Evolutionary conservation across 2,797 vertebrate genomes (phyloP).

Genomic region (Cichlasoma orientale): DNA sequence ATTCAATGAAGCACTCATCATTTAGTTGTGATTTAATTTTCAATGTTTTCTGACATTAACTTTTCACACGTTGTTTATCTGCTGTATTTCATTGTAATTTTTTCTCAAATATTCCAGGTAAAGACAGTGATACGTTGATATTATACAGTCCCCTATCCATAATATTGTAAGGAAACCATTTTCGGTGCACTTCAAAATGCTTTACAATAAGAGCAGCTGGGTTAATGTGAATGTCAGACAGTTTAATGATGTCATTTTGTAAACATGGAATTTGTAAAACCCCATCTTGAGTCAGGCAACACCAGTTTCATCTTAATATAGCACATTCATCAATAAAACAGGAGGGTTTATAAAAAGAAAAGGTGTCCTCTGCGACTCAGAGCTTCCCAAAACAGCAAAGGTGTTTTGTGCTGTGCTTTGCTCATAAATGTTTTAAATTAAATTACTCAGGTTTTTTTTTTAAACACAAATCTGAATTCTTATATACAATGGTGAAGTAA

Average conservation of each 20-base stretch:
- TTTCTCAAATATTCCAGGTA: not conserved
- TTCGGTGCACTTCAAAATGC: no score
- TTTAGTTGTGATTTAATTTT: not conserved
- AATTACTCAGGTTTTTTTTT: constrained; percentile 23
- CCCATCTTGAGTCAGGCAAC: constrained; percentile 18
- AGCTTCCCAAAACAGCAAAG: constrained; percentile 51
- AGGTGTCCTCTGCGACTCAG: constrained; percentile 27
- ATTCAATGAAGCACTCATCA: not conserved
- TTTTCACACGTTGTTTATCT: not conserved
- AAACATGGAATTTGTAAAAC: constrained; percentile 28
- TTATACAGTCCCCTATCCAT: not conserved
- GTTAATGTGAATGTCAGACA: constrained; percentile 13
- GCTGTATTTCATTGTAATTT: not conserved
- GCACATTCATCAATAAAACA: constrained; percentile 56
- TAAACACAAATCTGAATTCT: constrained; percentile 9
- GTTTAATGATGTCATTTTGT: constrained; percentile 6
- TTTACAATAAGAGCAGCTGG: not conserved
- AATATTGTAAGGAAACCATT: not conserved
- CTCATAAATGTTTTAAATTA: constrained; percentile 69
- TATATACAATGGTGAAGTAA: not conserved
- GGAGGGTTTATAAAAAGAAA: constrained; percentile 34
- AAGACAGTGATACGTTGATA: not conserved
- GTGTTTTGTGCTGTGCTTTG: constrained; percentile 57
- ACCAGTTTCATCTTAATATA: constrained; percentile 32
- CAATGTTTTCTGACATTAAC: not conserved